phyloP scores from a whole-genome alignment of 2,888 invertebrate genomes.

The Listrodromus nycthemerus region DNA sequence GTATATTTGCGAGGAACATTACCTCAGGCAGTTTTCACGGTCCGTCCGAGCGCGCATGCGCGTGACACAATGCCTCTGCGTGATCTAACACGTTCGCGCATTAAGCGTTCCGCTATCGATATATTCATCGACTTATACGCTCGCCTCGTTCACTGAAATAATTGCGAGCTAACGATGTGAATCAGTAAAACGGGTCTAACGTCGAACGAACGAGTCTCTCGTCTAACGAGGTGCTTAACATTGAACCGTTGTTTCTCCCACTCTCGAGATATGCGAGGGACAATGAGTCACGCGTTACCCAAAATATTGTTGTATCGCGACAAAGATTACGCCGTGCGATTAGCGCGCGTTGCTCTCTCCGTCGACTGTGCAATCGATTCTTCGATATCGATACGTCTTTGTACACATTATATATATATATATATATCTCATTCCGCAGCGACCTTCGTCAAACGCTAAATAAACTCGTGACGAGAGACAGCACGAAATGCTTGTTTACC shows the following conservation, averaged over 20 bases:
- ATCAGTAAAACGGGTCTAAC: neutral
- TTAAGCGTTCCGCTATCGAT: constrained; percentile 18
- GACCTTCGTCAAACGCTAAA: constrained; percentile 20
- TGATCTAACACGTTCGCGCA: constrained; percentile 30
- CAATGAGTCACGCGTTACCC: neutral
- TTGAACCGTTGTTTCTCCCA: neutral
- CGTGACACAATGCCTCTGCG: constrained; percentile 39
- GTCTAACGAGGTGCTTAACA: neutral
- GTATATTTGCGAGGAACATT: constrained; percentile 24
- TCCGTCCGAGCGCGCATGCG: constrained; percentile 25
- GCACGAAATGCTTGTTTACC: neutral
- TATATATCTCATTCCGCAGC: neutral
- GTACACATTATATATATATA: neutral
- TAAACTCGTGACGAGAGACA: neutral
- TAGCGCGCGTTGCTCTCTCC: neutral
- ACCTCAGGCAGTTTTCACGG: constrained; percentile 30
- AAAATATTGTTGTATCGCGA: constrained; percentile 1
- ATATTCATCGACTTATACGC: constrained; percentile 1
- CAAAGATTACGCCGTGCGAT: neutral
- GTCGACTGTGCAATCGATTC: constrained; percentile 6
- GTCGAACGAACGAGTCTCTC: neutral
- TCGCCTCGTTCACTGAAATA: constrained; percentile 8
- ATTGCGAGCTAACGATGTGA: constrained; percentile 1
- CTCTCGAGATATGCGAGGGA: neutral
- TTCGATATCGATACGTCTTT: neutral